phyloP scores from a whole-genome alignment of 2,888 invertebrate species.

The Pseudococcus longispinus region DNA sequence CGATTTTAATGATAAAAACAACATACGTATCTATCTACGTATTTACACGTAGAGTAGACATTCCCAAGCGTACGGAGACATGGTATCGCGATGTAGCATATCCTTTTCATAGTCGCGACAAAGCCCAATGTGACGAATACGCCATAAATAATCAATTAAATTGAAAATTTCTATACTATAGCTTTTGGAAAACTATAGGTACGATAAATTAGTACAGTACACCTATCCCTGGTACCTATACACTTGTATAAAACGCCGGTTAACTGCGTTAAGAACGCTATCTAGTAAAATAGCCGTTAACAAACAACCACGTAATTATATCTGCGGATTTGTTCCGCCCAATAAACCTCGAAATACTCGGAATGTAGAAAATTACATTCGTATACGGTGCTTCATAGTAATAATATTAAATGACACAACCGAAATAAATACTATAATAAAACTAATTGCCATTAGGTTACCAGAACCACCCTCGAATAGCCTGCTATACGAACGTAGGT shows the following conservation, averaged over 20 bases:
- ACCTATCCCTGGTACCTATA: background rate
- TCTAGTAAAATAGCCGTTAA: slow-evolving; percentile 32
- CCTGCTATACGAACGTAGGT: too few relatives aligned
- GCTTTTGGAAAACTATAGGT: background rate
- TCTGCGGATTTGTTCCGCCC: slow-evolving; percentile 40
- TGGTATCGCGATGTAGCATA: background rate
- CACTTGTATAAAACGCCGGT: background rate
- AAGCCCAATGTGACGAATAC: slow-evolving; percentile 29
- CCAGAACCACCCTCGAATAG: background rate
- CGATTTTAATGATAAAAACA: slow-evolving; percentile 46
- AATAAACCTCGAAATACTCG: slow-evolving; percentile 36
- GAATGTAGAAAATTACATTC: background rate
- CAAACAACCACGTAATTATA: slow-evolving; percentile 39
- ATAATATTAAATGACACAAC: slow-evolving; percentile 21
- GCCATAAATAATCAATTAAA: slow-evolving; percentile 45
- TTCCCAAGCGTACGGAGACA: background rate
- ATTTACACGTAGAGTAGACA: background rate
- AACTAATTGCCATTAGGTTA: slow-evolving; percentile 15
- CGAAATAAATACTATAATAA: slow-evolving; percentile 19
- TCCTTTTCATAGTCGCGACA: background rate
- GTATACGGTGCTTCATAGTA: background rate
- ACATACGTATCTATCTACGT: background rate
- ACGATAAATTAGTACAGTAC: slow-evolving; percentile 1
- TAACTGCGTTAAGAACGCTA: slow-evolving; percentile 37
- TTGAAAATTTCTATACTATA: slow-evolving; percentile 14